Evolutionary conservation across 2,888 invertebrate genomes (phyloP), one percentile per base, ranked within the genome.

Genomic region (Hyposoter didymator): DNA sequence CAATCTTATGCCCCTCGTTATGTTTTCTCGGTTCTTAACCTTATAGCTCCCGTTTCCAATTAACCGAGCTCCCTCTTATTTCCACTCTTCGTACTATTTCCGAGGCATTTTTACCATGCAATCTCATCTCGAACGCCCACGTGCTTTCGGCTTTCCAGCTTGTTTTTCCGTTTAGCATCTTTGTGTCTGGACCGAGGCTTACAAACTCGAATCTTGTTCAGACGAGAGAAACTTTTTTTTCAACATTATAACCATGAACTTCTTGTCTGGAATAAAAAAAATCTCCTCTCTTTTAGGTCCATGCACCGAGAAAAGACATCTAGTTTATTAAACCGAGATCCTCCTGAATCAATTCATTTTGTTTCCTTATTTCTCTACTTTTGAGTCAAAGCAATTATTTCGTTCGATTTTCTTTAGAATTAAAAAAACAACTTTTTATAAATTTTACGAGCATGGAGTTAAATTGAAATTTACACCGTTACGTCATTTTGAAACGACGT

Each of bases 1-100:
- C 66, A 39, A 78, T 62, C 62, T 39, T 78, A 32, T 28, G 70
- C 45, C 17, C 62, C 84, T 84, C 87, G 86, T 88, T 88, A 87
- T 82, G 78, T 82, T 81, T 83, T 64, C 79, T 72, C 72, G 74
- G 49, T 39, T 67, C 79, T 82, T 75, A 62, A 84, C 84, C 82
- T 86, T 82, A 76, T 75, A 73, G 78, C 74, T 82, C 81, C 82
- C 78, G 84, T 83, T 85, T 86, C 84, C 87, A 78, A 83, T 88
- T 88, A 87, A 88, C 80, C 78, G 75, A 55, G 43, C 80, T 74
- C 55, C 59, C 52, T 67, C 72, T 78, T 84, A 79, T 80, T 82
- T 67, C 78, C 66, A 47, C 49, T 82, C 73, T 75, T 78, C 83
- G 67, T 72, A 79, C 78, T 47, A 52, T 67, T 66, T 55, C 64